Base-by-base conservation (phyloP, 2,113 vertebrate species). In the Glaucidium brasilianum region DNA sequence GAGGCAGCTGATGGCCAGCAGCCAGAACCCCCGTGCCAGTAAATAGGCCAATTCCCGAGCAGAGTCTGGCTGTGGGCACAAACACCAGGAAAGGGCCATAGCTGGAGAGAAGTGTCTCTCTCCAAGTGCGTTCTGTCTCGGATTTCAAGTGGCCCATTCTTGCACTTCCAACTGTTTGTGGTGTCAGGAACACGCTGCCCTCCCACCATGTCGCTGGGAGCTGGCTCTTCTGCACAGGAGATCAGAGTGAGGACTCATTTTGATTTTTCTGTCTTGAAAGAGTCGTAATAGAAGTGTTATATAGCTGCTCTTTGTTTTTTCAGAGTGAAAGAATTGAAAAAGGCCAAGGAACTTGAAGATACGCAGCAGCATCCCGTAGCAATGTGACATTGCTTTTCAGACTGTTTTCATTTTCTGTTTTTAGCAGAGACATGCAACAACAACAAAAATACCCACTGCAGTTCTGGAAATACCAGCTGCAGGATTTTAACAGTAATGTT, bases 271-370 rank as follows among this genome's bases (percentile, higher is more conserved):
- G 45, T 73, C 23, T 85, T 45, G n/a, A 67, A 34, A 45, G 63
- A 12, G 62, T 39, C 45, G 67, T 35, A 25, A 85, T 84, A 17
- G 59, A 97, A 90, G 68, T 94, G 34, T 97, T 94, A 72, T 41
- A 76, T 80, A 96, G 97, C 92, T 96, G 71, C 91, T 96, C 91
- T 96, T 98, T 97, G 97, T 98, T 96, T 98, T 99, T 99, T 90
- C 99, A 99, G 99, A 99, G 99, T 98, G 99, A 99, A 99, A 99
- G 99, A 99, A 99, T 99, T 99, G 99, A 99, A 98, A 99, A 99
- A 98, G 99, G 99, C 99, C 99, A 99, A 98, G 99, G 99, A 99
- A 99, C 99, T 99, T 99, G 99, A 99, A 99, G 98, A 98, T 97
- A 96, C 97, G 96, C 98, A 98, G 98, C 99, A 98, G 98, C 99